These are phyloP conservation scores for Patagioenas fasciata DNA, from an alignment of 2,113 vertebrate species.

Conservation along the genomic window DNA sequence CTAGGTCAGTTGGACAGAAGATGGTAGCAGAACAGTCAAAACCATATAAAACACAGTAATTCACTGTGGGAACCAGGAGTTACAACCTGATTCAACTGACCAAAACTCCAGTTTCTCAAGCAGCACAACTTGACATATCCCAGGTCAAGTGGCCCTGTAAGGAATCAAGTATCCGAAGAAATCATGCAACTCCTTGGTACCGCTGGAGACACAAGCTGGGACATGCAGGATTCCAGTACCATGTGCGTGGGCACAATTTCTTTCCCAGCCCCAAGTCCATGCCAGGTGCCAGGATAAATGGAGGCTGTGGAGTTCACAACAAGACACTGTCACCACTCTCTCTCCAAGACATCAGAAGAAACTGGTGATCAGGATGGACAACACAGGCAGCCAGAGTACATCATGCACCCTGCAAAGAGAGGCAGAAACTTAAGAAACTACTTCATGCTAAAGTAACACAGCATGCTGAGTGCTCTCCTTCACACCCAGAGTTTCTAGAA, in stretches of 20 bases:
- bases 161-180: not conserved
- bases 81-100: not conserved
- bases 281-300: not conserved
- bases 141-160: not conserved
- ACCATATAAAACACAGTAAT: not conserved
- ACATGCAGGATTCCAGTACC: not conserved
- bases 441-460: constrained; percentile 15
- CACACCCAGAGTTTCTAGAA: not conserved
- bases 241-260: not conserved
- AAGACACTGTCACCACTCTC: not conserved
- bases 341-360: not conserved
- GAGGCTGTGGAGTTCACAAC: not conserved
- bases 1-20: not conserved
- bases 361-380: not conserved
- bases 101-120: not conserved
- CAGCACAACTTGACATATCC: not conserved
- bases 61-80: not conserved
- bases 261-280: not conserved
- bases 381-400: not conserved
- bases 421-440: constrained; percentile 14
- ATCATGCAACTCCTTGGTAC: not conserved
- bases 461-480: not conserved
- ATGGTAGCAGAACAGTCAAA: constrained; percentile 1
- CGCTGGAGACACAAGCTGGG: not conserved
- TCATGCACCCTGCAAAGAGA: not conserved